These are phyloP conservation scores for Hyles lineata DNA, from an alignment of 2,888 invertebrate species.

Conservation along the genomic window DNA sequence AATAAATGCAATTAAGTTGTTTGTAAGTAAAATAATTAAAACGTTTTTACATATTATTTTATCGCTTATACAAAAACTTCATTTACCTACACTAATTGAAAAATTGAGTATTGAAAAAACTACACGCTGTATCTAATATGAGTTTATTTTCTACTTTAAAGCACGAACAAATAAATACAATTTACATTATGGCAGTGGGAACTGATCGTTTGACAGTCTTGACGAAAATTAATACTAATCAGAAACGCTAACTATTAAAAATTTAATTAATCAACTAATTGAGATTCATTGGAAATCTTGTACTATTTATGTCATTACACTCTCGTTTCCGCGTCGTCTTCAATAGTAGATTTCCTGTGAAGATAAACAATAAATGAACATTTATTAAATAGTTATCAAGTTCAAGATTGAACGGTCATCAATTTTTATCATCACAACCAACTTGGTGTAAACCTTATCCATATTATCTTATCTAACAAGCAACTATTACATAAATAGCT, in stretches of 20 bases:
- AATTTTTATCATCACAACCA: neutral
- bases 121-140: constrained; percentile 36
- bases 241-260: constrained; percentile 42
- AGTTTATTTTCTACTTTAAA: constrained; percentile 55
- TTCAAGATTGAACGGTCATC: neutral
- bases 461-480: constrained; percentile 11
- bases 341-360: constrained; percentile 84
- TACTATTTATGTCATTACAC: constrained; percentile 71
- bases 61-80: constrained; percentile 27
- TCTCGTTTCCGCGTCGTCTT: constrained; percentile 82
- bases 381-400: neutral
- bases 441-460: neutral
- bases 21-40: neutral
- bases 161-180: constrained; percentile 58
- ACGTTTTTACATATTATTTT: neutral
- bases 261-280: constrained; percentile 71
- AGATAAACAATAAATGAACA: constrained; percentile 40
- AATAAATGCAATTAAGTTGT: neutral
- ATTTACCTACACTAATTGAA: constrained; percentile 31
- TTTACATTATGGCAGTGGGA: constrained; percentile 80
- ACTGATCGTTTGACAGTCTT: constrained; percentile 77
- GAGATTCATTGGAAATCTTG: constrained; percentile 84
- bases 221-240: constrained; percentile 61
- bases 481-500: neutral
- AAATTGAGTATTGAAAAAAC: constrained; percentile 49